Percentiles rank a stretch among this genome's conserved stretches.
These are phyloP conservation scores for Typhlichthys eigenmanni DNA, from an alignment of 2,797 vertebrate species.

Conservation along the genomic window DNA sequence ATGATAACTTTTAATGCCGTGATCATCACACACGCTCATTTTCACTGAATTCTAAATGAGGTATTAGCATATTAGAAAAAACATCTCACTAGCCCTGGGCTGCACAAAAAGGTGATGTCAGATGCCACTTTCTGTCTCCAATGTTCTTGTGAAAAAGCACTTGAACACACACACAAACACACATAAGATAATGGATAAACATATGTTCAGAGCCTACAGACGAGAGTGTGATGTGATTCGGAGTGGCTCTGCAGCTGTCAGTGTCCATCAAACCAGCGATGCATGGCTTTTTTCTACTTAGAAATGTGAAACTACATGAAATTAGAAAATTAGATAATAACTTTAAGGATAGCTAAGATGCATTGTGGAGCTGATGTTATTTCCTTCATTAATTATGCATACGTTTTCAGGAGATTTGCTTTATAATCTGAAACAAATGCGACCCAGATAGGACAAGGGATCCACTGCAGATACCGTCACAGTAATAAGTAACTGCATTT, in stretches of 20 bases:
- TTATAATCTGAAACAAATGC: slow-evolving; percentile 46
- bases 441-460: slow-evolving; percentile 30
- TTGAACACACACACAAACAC: slow-evolving; percentile 5
- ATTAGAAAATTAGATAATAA: background rate
- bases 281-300: slow-evolving; percentile 4
- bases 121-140: slow-evolving; percentile 51
- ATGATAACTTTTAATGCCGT: slow-evolving; percentile 76
- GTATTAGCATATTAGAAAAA: slow-evolving; percentile 73
- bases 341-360: background rate
- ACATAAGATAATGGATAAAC: slow-evolving; percentile 15
- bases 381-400: background rate
- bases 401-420: slow-evolving; percentile 20
- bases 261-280: slow-evolving; percentile 29
- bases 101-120: slow-evolving; percentile 54
- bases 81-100: slow-evolving; percentile 61
- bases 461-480: slow-evolving; percentile 46
- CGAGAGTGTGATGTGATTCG: slow-evolving; percentile 28
- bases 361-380: background rate
- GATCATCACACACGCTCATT: slow-evolving; percentile 70
- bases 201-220: slow-evolving; percentile 11
- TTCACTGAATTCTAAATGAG: slow-evolving; percentile 70
- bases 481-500: slow-evolving; percentile 63
- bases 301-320: slow-evolving; percentile 2
- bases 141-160: slow-evolving; percentile 15
- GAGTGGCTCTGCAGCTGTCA: slow-evolving; percentile 22